These are phyloP conservation scores for Actinemys pallida DNA, from an alignment of 2,113 vertebrate genomes.

Conservation along the genomic window DNA sequence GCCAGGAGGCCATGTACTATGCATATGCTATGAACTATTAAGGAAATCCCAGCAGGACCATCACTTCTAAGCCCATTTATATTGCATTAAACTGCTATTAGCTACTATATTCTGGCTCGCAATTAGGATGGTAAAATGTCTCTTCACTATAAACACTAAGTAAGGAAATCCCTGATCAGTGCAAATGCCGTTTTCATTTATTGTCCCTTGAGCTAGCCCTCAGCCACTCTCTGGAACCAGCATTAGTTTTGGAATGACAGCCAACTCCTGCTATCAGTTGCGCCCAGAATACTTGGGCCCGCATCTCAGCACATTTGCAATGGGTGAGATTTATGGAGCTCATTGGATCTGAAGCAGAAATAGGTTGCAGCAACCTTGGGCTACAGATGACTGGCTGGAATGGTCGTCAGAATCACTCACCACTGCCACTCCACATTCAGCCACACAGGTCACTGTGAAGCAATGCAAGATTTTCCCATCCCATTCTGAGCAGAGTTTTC, in stretches of 20 bases:
- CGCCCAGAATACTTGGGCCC: background rate
- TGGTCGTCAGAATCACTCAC: background rate
- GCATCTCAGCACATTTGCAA: background rate
- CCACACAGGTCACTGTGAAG: background rate
- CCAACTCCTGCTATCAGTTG: background rate
- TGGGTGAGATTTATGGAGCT: background rate
- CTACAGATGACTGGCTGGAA: background rate
- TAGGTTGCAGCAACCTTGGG: background rate
- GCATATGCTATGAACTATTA: conserved; percentile 52
- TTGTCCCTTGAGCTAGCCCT: conserved; percentile 22
- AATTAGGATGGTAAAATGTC: conserved; percentile 64
- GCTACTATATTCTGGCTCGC: conserved; percentile 46
- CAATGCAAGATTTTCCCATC: background rate
- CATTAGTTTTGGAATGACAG: background rate
- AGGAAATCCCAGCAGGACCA: conserved; percentile 62
- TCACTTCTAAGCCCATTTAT: conserved; percentile 71
- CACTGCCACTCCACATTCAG: background rate
- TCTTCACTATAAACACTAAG: conserved; percentile 50
- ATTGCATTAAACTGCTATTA: conserved; percentile 70
- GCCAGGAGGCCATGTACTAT: conserved; percentile 53
- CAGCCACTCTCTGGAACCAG: background rate
- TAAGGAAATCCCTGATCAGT: conserved; percentile 48
- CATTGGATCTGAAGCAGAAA: background rate
- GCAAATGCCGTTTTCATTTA: conserved; percentile 51
- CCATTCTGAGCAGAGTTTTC: background rate